Base-by-base conservation (phyloP, 1,140 invertebrate genomes). In the Drosophila seguyi region DNA sequence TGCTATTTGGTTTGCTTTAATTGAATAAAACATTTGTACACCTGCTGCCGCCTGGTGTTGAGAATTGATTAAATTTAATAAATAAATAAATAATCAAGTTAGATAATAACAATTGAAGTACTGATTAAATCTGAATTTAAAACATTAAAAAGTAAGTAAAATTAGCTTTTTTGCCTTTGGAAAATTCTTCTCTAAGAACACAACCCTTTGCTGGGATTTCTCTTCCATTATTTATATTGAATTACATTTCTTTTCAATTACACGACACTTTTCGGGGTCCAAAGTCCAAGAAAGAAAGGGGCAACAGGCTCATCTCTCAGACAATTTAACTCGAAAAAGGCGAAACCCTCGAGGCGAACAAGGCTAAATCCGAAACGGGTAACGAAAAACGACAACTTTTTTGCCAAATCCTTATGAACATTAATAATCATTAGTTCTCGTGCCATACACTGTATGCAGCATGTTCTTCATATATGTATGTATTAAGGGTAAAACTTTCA, bases 381-480 rank as follows among this genome's bases (percentile, higher is more conserved):
- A 63, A 53, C 20, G 48, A 79, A 60, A 55, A 55, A 55, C 20
- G 52, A 55, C 52, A 77, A 69, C 66, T 79, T 81, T n/a, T 80
- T 75, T 73, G 61, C 67, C 67, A 90, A 85, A 88, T 90, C 77
- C 85, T 73, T 81, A 81, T 65, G 52, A 79, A 76, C 81, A 88
- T 88, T 88, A 88, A 88, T 88, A 88, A 81, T 90, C 84, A 87
- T 87, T 87, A 87, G 76, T 84, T 62, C 66, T 58, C 59, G n/a
- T n/a, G n/a, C n/a, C n/a, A n/a, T n/a, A n/a, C n/a, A n/a, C n/a
- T n/a, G n/a, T n/a, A 67, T 65, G 47, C 16, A 72, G 58, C 42
- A 56, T 39, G 48, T 65, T 63, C 41, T 56, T 63, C 62, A 60
- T 58, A 16, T n/a, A n/a, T n/a, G n/a, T 47, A 52, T 31, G 25